Evolutionary conservation across 2,797 vertebrate species (phyloP), one percentile per base, ranked within the genome.

Genomic region (Sebastiscus albofasciatus): DNA sequence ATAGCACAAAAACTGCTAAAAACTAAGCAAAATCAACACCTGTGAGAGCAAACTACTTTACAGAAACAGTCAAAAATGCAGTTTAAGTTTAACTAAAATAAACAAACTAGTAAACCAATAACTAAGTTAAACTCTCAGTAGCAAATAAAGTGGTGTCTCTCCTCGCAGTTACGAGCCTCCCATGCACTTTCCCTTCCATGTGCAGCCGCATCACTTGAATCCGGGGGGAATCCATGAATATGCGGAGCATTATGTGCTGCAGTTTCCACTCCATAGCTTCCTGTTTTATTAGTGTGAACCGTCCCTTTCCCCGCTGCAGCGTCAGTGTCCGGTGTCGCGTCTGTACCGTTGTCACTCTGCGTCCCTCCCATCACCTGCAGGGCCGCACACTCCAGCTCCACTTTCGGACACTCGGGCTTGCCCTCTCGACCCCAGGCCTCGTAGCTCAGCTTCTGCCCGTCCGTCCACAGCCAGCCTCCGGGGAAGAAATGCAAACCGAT

Each of bases 401-500:
- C 3, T 0, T 5, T 2, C 0, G 81, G 89, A 85, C 91, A 91
- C 2, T 0, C 3, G 0, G 85, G 77, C 16, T 59, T 60, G 6
- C 26, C 68, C 5, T 13, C 34, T 12, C 4, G 9, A 29, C 29
- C 46, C 94, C 91, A 93, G 39, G 39, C 84, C 13, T 87, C 8
- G 14, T 89, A 86, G 1, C 2, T 6, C 31, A 79, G 13, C 3
- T 29, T 11, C 80, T 69, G 66, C 4, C 59, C 4, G 31, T 81
- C 80, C 74, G 86, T 72, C 93, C 93, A 95, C 46, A 84, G 55
- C 95, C 93, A 94, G 1, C 39, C 1, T 1, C 42, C 75, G 0
- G 81, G 27, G 12, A 93, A 80, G 80, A 91, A 94, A 13, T 16
- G 85, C 79, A 94, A 61, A 2, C 90, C 88, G 0, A 88, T 85